phyloP scores from a whole-genome alignment of 2,113 vertebrate species.

The Ammodramus savannarum region DNA sequence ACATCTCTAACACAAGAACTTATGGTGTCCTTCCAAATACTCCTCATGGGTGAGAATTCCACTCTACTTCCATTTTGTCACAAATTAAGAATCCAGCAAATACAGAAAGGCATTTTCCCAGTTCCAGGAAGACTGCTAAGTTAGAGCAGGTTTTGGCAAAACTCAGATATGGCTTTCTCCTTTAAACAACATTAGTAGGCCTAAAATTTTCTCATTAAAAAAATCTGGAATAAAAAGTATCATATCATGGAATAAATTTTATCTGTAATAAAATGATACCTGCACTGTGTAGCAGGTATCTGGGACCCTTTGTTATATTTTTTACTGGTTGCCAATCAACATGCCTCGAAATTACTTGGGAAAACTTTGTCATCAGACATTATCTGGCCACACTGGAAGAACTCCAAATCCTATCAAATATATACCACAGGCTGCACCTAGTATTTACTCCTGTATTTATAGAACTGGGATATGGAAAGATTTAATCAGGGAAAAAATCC shows the following conservation, averaged over 20 bases:
- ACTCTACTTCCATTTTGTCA: neutral
- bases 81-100: neutral
- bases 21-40: neutral
- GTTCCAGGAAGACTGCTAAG: neutral
- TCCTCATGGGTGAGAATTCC: neutral
- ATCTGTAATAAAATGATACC: neutral
- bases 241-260: neutral
- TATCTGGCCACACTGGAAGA: neutral
- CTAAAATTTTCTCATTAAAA: neutral
- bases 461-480: neutral
- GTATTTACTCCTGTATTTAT: conserved; percentile 17
- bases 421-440: neutral
- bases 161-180: neutral
- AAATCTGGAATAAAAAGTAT: neutral
- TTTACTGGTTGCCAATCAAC: neutral
- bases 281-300: neutral
- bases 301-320: neutral
- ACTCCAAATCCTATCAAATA: neutral
- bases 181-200: neutral
- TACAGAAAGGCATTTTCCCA: neutral
- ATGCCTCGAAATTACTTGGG: neutral
- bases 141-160: neutral
- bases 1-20: neutral
- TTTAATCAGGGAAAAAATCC: neutral
- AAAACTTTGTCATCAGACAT: neutral